phyloP scores from a whole-genome alignment of 2,113 vertebrate genomes.

The Aegithalos caudatus region DNA sequence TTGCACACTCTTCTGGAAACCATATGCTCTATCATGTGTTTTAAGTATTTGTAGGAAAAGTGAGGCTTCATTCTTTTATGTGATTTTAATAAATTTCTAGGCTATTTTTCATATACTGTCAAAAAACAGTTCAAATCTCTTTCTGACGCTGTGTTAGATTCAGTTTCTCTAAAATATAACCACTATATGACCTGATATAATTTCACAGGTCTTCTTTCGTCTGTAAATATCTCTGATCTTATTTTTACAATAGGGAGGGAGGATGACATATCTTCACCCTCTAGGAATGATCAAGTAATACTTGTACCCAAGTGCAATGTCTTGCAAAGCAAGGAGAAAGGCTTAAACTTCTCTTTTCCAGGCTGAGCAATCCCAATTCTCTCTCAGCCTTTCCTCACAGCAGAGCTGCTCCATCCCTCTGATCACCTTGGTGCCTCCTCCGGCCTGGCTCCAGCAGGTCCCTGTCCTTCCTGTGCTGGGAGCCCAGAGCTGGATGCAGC shows the following conservation, averaged over 20 bases:
- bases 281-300: accelerated
- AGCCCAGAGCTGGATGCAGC: neutral
- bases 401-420: neutral
- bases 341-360: neutral
- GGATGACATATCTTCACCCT: neutral
- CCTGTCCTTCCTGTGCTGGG: neutral
- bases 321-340: neutral
- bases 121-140: neutral
- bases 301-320: neutral
- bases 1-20: neutral
- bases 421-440: neutral
- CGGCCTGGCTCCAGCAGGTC: neutral
- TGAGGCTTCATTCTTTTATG: neutral
- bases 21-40: neutral
- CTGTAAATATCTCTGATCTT: neutral
- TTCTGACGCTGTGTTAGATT: neutral
- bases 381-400: neutral
- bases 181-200: neutral
- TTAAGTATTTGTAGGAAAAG: neutral
- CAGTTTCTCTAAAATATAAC: neutral
- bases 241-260: neutral
- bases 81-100: neutral
- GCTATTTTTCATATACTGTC: neutral
- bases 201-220: neutral
- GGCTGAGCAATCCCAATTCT: accelerated